These are phyloP conservation scores for Pogonophryne albipinna DNA, from an alignment of 2,797 vertebrate genomes.

Conservation along the genomic window DNA sequence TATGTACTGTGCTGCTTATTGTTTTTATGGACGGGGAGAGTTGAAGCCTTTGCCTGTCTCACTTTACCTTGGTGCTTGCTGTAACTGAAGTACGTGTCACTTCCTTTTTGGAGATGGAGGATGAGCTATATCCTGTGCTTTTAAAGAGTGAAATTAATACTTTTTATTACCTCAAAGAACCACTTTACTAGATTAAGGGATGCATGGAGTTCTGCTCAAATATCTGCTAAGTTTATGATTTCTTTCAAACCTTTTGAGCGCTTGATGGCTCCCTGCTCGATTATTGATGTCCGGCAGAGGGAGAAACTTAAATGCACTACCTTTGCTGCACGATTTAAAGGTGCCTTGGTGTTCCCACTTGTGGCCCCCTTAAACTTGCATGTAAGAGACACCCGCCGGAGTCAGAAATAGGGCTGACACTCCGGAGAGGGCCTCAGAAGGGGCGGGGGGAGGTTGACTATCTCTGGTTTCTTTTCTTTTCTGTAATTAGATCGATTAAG, in stretches of 20 bases:
- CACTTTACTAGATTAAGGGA: constrained; percentile 76
- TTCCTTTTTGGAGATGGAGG: constrained; percentile 76
- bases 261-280: constrained; percentile 58
- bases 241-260: constrained; percentile 64
- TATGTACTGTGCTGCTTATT: constrained; percentile 83
- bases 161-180: constrained; percentile 86
- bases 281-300: constrained; percentile 62
- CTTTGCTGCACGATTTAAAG: constrained; percentile 85
- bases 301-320: constrained; percentile 80
- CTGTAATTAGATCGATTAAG: constrained; percentile 83
- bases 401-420: constrained; percentile 88
- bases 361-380: constrained; percentile 84
- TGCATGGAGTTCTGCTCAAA: constrained; percentile 81
- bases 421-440: constrained; percentile 74
- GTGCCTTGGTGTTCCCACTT: constrained; percentile 86
- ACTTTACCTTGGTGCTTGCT: constrained; percentile 85
- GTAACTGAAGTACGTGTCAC: constrained; percentile 78
- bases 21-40: constrained; percentile 76
- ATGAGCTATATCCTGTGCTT: constrained; percentile 76
- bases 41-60: constrained; percentile 75
- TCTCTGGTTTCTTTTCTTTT: constrained; percentile 86
- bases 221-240: constrained; percentile 67
- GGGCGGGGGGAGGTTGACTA: constrained; percentile 45
- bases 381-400: constrained; percentile 85
- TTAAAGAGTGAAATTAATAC: constrained; percentile 79